Evolutionary conservation across 2,797 vertebrate genomes (phyloP).

Genomic region (Rallus crepitans): DNA sequence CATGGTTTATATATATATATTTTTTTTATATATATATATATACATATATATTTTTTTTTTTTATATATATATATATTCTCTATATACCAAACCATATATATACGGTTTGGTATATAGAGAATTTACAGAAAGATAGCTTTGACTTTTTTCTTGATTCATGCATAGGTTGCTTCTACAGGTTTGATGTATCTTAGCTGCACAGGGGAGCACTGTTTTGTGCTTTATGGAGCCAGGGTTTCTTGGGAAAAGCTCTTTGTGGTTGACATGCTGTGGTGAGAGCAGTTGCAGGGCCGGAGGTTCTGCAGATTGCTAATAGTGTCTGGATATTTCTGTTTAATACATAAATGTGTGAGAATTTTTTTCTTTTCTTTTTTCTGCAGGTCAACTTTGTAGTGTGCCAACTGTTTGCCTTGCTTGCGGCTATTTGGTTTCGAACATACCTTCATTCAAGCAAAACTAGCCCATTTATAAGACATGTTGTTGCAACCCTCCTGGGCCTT

Average conservation of each 20-base stretch:
- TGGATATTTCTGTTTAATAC: neutral
- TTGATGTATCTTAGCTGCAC: neutral
- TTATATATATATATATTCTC: too few relatives aligned
- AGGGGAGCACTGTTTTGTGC: neutral
- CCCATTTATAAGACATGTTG: conserved; percentile 94
- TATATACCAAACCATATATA: too few relatives aligned
- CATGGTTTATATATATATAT: neutral
- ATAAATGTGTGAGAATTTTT: neutral
- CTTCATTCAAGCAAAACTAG: conserved; percentile 97
- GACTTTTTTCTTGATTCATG: neutral
- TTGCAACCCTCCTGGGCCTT: conserved; percentile 95
- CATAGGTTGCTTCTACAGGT: fast-evolving
- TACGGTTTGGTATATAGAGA: neutral
- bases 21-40: too few relatives aligned
- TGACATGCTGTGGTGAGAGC: neutral
- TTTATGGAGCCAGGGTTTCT: neutral
- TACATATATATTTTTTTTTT: too few relatives aligned
- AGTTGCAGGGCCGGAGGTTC: neutral
- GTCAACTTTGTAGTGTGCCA: conserved; percentile 99
- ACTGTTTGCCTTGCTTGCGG: conserved; percentile 95
- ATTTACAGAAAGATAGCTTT: neutral
- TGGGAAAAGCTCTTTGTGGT: neutral
- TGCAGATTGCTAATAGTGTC: neutral
- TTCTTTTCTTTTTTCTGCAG: conserved; percentile 77
- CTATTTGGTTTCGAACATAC: conserved; percentile 95